Evolutionary conservation across 1,140 invertebrate species (phyloP).

Genomic region (Sipha flava): DNA sequence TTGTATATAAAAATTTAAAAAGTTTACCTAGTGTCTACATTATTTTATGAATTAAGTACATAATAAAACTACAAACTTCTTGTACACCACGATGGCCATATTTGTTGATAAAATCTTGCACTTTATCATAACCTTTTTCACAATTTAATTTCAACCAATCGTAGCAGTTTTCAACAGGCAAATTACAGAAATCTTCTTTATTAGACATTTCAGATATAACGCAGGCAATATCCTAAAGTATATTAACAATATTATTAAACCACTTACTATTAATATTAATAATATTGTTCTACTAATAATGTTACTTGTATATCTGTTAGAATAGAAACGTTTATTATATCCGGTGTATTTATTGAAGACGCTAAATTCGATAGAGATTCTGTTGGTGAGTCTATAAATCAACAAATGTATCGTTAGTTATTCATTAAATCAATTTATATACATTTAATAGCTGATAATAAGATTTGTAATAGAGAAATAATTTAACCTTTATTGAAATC

Average conservation of each 20-base stretch:
- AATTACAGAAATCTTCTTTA: slow-evolving; percentile 48
- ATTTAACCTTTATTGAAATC: background rate
- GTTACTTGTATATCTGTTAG: slow-evolving; percentile 1
- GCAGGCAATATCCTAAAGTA: background rate
- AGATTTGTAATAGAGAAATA: background rate
- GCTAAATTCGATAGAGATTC: background rate
- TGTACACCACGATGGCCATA: slow-evolving; percentile 65
- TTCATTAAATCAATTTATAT: no score
- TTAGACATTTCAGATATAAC: slow-evolving; percentile 42
- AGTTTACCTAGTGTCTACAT: no score
- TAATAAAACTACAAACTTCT: slow-evolving; percentile 51
- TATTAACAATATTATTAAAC: background rate
- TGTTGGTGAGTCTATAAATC: background rate
- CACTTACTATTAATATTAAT: background rate
- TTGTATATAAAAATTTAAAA: no score
- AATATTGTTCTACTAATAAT: background rate
- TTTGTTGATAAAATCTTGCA: slow-evolving; percentile 55
- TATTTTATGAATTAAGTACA: no score
- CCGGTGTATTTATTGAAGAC: background rate
- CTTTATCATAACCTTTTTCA: slow-evolving; percentile 46
- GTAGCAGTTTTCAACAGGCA: slow-evolving; percentile 48
- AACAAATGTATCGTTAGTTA: no score
- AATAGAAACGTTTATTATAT: background rate
- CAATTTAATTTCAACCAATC: slow-evolving; percentile 53
- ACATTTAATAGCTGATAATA: background rate